Base-by-base conservation (phyloP, 2,113 vertebrate species). In the Eulemur macaco region DNA sequence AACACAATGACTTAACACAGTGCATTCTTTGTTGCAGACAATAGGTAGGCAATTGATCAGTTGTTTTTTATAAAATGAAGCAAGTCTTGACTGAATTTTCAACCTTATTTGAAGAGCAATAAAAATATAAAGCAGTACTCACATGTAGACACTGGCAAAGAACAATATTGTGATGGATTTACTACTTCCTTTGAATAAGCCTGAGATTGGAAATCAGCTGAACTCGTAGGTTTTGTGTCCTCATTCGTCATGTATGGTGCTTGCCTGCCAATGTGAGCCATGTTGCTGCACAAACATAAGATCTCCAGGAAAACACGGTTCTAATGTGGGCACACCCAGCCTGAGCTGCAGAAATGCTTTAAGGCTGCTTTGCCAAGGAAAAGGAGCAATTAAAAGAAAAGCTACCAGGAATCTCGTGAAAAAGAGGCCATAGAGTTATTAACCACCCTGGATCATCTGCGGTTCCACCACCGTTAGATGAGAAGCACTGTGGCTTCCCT, bases 121-220 rank as follows among this genome's bases (percentile, higher is more conserved):
- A 89, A 84, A 95, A 76, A 64, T 78, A 89, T 42, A 88, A 94
- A 89, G 42, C 4, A 45, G 23, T 42, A 37, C 27, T 96, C 45
- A 11, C 45, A 50, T 64, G 86, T 66, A 92, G 88, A 92, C 50
- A 45, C 25, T 92, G 73, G 60, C 71, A 95, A 92, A 69, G 85
- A 94, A 81, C 52, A 39, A 25, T 18, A 21, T 1, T 68, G 71
- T 20, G 3, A 63, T 1, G 14, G 42, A 74, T 66, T 94, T 89
- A 85, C 93, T 81, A 25, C 86, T 92, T 88, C 85, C 88, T 94
- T 42, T 15, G 2, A 39, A 58, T 4, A 94, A 71, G 66, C 45
- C 85, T 89, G 34, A 56, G 94, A 54, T n/a, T 47, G 77, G 74
- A 92, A 95, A 94, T 96, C 90, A 96, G 90, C 82, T 94, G 85